A percentile compares a stretch with the other conserved stretches of the same genome.
Conservation (phyloP, 2,888 invertebrate species). For the Mesorhabditis spiculigera region DNA sequence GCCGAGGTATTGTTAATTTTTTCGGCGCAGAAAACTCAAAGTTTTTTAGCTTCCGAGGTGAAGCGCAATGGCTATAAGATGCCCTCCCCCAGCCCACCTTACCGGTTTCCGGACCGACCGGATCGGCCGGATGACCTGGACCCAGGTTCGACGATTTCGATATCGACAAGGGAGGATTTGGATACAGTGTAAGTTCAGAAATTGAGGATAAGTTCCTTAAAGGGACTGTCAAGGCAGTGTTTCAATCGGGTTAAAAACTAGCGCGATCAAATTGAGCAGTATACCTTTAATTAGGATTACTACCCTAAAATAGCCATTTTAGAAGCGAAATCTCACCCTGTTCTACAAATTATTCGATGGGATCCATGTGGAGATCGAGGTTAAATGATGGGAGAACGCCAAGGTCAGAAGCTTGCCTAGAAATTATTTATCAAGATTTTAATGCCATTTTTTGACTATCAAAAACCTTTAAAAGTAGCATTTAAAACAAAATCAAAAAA, state of each 20-base stretch:
- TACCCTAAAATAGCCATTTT: background rate
- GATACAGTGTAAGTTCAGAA: background rate
- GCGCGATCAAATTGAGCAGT: no score
- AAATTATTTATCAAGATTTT: no score
- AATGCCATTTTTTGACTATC: no score
- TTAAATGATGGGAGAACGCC: conserved; percentile 5
- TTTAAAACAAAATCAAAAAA: background rate
- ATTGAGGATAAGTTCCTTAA: no score
- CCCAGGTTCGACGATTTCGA: background rate
- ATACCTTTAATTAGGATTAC: background rate
- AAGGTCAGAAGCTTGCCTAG: background rate
- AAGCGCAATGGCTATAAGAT: no score
- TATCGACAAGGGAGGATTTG: background rate
- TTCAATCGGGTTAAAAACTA: no score
- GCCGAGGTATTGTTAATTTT: background rate
- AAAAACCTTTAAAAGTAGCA: background rate
- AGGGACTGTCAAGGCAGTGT: no score
- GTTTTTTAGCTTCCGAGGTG: no score
- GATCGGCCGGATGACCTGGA: background rate
- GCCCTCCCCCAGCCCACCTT: no score
- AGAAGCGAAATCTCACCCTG: conserved; percentile 4
- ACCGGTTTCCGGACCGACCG: no score
- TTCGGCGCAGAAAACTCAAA: no score
- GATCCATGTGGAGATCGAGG: background rate
- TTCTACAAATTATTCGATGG: conserved; percentile 4